phyloP scores from a whole-genome alignment of 2,113 vertebrate genomes.

The Siphamia tubifer region DNA sequence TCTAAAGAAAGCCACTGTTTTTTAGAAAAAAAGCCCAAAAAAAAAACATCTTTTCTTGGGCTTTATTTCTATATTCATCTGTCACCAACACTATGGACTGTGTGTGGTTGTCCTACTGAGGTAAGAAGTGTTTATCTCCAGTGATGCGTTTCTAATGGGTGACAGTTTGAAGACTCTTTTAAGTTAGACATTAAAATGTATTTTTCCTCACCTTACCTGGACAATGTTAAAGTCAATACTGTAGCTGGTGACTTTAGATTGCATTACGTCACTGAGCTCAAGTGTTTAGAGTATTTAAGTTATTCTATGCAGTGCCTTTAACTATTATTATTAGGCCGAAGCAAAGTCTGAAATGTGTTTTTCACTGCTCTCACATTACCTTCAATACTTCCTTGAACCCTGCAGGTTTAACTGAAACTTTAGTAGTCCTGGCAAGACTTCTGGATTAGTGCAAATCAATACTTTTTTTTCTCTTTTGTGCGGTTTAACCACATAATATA shows the following conservation, averaged over 20 bases:
- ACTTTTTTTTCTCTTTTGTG: conserved; percentile 20
- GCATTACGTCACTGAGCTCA: too few relatives aligned
- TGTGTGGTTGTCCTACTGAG: conserved; percentile 40
- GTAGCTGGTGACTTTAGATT: too few relatives aligned
- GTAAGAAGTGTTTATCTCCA: conserved; percentile 30
- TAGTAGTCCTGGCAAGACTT: conserved; percentile 4
- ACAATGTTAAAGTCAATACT: neutral
- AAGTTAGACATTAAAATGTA: conserved; percentile 16
- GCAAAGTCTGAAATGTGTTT: neutral
- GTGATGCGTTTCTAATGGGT: conserved; percentile 17
- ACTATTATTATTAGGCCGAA: neutral
- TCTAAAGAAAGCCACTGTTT: conserved; percentile 50
- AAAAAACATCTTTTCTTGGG: conserved; percentile 34
- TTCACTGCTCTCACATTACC: conserved; percentile 26
- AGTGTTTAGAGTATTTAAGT: neutral
- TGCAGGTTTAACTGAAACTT: conserved; percentile 42
- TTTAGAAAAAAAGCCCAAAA: too few relatives aligned
- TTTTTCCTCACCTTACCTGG: neutral
- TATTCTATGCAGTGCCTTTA: neutral
- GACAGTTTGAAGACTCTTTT: conserved; percentile 23
- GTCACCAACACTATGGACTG: conserved; percentile 51
- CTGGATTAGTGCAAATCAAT: conserved; percentile 36
- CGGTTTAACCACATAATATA: conserved; percentile 23
- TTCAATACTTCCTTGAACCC: conserved; percentile 24
- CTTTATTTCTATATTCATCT: conserved; percentile 53